Base-by-base conservation (phyloP, 2,888 invertebrate genomes). In the Nipponacmea schrenckii region DNA sequence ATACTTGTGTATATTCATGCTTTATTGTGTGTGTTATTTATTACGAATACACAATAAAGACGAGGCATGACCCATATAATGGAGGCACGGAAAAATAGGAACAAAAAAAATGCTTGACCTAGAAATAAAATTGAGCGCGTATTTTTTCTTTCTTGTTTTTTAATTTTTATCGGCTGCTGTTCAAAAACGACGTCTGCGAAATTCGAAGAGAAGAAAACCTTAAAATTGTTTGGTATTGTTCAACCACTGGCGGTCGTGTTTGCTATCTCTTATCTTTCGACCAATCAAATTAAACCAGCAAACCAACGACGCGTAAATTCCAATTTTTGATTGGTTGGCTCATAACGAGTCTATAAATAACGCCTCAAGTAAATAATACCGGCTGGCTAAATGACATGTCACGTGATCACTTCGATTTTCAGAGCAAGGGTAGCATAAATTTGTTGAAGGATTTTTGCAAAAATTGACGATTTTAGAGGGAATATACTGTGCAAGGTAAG, bases 351-450 rank as follows among this genome's bases (percentile, higher is more conserved):
- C 73, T 76, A 76, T 73, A 74, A 74, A 74, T 76, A 76, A 70
- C 76, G 62, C 62, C 72, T 72, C 72, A 72, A 72, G 80, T 77
- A 81, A 78, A 79, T 78, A 79, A 79, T 74, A 77, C 71, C 73
- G 70, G 68, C 67, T 71, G 73, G 72, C 72, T 75, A 69, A 71
- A 63, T 72, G 67, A 76, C 74, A 68, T 50, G 73, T 80, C 81
- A 80, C 79, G 80, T 80, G 80, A 79, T 70, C 64, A 48, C 31
- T 56, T 62, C 67, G 68, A 74, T 72, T 70, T 69, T 66, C 68
- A 56, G 56, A 26, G 39, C 56, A 31, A 62, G 68, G 68, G 50
- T 50, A 24, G 24, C 24, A 50, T 15, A 68, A 62, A 39, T 31
- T 39, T 50, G 68, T 27, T 39, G 68, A 39, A 39, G 62, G 50